Conservation (phyloP, 2,797 vertebrate genomes). For the Sciurus vulgaris region DNA sequence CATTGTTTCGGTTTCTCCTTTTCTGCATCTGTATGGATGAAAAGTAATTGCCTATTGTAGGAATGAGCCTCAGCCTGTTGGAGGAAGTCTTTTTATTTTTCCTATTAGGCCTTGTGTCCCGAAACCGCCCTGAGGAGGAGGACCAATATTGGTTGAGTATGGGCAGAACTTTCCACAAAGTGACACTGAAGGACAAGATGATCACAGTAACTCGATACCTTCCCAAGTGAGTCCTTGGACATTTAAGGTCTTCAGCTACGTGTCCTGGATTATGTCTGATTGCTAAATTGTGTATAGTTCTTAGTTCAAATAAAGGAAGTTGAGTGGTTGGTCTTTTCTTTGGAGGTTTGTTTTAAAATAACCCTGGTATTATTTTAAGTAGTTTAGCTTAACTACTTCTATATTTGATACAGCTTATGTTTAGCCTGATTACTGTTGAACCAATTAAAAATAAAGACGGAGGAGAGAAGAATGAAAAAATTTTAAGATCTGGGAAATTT, state of each 20-base stretch:
- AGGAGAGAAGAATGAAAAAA: constrained; percentile 21
- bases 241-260: not conserved
- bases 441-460: constrained; percentile 34
- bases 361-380: not conserved
- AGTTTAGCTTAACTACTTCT: constrained; percentile 25
- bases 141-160: constrained; percentile 98
- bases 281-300: not conserved
- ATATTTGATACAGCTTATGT: constrained; percentile 23
- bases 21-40: not conserved
- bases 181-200: constrained; percentile 97
- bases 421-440: constrained; percentile 12
- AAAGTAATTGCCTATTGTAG: not conserved
- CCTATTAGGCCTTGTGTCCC: constrained; percentile 93
- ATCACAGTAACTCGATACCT: constrained; percentile 98
- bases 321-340: not conserved
- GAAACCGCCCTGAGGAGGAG: constrained; percentile 94
- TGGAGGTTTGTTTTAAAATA: constrained; percentile 15
- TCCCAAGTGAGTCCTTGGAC: constrained; percentile 93
- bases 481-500: constrained; percentile 26
- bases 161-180: constrained; percentile 98
- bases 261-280: not conserved
- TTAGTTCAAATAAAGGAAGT: not conserved
- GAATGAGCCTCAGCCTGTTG: not conserved
- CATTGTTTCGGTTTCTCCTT: constrained; percentile 12
- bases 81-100: constrained; percentile 35